Evolutionary conservation across 1,140 invertebrate genomes (phyloP).

Genomic region (Achatina immaculata): DNA sequence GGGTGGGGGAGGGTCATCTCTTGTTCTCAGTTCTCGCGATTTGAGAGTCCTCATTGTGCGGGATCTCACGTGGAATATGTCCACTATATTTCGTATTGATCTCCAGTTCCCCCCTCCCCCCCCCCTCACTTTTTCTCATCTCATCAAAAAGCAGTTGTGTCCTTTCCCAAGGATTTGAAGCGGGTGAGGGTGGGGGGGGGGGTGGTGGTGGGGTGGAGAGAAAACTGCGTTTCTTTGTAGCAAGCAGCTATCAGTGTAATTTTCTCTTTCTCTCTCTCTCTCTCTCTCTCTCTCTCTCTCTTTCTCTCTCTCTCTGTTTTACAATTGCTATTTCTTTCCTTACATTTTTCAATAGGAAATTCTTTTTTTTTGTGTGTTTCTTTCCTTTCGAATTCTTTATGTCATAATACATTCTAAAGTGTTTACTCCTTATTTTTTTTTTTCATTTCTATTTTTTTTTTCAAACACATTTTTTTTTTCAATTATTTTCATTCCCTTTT

Average conservation of each 20-base stretch:
- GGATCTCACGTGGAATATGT: not conserved
- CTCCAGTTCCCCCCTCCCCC: not conserved
- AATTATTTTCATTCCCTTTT: no score
- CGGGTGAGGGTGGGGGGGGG: no score
- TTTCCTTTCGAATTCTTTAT: no score
- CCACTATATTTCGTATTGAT: not conserved
- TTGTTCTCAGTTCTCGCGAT: no score
- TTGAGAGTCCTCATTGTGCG: not conserved
- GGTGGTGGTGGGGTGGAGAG: no score
- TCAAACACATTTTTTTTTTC: no score
- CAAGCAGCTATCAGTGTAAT: not conserved
- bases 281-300: conserved; percentile 17
- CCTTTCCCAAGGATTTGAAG: not conserved
- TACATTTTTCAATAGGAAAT: not conserved
- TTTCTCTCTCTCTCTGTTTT: not conserved
- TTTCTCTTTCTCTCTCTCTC: not conserved
- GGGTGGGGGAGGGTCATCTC: no score
- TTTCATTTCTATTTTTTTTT: not conserved
- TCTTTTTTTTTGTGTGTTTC: not conserved
- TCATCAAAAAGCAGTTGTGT: not conserved
- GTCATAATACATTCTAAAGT: no score
- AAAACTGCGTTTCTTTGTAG: no score
- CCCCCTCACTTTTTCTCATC: not conserved
- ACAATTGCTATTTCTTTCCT: not conserved
- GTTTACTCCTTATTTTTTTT: not conserved